A percentile compares a stretch with the other conserved stretches of the same genome.
These are phyloP conservation scores for Drosophila stalkeri DNA, from an alignment of 2,888 invertebrate species.

Conservation along the genomic window DNA sequence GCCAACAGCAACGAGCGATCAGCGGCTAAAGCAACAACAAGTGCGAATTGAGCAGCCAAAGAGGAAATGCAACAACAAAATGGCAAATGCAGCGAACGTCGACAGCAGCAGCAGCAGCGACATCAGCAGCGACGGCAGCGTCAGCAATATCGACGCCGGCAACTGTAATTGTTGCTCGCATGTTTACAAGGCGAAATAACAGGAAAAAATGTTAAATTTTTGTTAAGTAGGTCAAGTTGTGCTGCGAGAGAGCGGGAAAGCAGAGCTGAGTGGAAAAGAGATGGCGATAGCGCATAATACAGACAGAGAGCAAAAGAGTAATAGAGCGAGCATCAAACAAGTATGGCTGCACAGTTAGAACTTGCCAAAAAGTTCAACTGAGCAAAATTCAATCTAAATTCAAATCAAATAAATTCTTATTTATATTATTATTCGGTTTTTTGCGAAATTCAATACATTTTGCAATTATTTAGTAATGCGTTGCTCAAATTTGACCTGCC, in stretches of 20 bases:
- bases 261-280: constrained; percentile 22
- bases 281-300: constrained; percentile 20
- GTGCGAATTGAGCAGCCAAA: constrained; percentile 72
- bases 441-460: background rate
- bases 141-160: constrained; percentile 60
- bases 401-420: background rate
- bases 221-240: constrained; percentile 85
- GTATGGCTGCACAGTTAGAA: constrained; percentile 53
- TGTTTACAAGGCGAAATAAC: constrained; percentile 83
- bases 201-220: constrained; percentile 83
- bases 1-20: constrained; percentile 54
- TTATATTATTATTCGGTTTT: background rate
- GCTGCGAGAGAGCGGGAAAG: constrained; percentile 28
- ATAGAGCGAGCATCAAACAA: constrained; percentile 62
- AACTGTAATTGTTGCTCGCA: constrained; percentile 80
- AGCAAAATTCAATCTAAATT: background rate
- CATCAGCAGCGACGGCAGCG: constrained; percentile 25
- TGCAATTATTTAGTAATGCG: too few species aligned
- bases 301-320: constrained; percentile 22
- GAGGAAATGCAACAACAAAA: constrained; percentile 77
- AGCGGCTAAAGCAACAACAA: constrained; percentile 62
- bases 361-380: constrained; percentile 7
- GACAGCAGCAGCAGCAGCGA: constrained; percentile 19
- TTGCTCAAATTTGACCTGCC: background rate
- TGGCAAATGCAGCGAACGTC: constrained; percentile 63